Evolutionary conservation across 92 coral and sea anemone genomes (phyloP).

Genomic region (Pocillopora grandis): DNA sequence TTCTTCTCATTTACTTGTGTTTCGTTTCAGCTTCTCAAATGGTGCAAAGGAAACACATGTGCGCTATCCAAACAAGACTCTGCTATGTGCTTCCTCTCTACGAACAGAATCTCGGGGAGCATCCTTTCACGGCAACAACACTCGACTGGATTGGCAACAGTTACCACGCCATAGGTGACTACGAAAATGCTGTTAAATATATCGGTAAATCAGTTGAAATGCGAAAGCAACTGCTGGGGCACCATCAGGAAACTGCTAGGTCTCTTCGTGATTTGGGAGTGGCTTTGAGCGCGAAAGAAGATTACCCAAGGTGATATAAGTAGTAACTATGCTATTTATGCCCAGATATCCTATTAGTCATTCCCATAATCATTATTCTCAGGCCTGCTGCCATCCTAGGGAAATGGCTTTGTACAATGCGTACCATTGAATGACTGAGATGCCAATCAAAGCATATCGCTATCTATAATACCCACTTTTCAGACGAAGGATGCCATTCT

Average conservation of each 20-base stretch:
- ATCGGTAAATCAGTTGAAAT: slow-evolving; percentile 6
- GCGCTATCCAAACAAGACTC: slow-evolving; percentile 15
- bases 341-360: not conserved
- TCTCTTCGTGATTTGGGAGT: slow-evolving; percentile 32
- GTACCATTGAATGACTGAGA: no score
- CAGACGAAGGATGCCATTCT: no score
- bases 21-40: not conserved
- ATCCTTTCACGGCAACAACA: slow-evolving; percentile 49
- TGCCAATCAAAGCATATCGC: no score
- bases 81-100: not conserved
- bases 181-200: slow-evolving; percentile 41
- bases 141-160: slow-evolving; percentile 34
- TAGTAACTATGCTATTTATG: no score
- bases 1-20: not conserved
- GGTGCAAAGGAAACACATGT: slow-evolving; percentile 5
- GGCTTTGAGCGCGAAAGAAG: slow-evolving; percentile 18
- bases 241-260: slow-evolving; percentile 34
- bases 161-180: slow-evolving; percentile 31
- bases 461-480: no score
- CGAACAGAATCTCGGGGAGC: slow-evolving; percentile 9
- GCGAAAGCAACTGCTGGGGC: slow-evolving; percentile 10
- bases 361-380: no score
- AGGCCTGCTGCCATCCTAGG: no score
- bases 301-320: not conserved
- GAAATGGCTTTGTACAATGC: no score